These are phyloP conservation scores for Monoplex corrugatus DNA, from an alignment of 2,888 invertebrate species.

Conservation along the genomic window DNA sequence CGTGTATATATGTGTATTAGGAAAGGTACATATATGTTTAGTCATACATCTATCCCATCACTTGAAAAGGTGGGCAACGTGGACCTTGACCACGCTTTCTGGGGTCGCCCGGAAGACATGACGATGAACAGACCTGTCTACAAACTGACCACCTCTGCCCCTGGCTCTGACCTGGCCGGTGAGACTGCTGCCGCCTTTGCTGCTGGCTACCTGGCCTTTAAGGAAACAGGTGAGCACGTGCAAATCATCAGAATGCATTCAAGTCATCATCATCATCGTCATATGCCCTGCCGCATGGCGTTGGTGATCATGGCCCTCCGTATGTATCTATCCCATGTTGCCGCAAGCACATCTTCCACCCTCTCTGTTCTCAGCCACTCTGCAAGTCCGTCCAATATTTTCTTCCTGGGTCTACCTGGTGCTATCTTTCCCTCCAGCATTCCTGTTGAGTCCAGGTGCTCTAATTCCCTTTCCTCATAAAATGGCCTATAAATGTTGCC, in stretches of 20 bases:
- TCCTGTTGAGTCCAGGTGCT: too few species aligned
- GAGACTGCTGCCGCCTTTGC: conserved; percentile 85
- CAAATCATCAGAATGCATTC: not conserved
- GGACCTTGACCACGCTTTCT: conserved; percentile 84
- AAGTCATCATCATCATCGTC: not conserved
- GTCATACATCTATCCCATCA: too few species aligned
- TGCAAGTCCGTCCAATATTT: not conserved
- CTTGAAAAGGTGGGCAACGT: conserved; percentile 79
- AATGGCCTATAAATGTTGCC: too few species aligned
- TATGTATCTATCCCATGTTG: not conserved
- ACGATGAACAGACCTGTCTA: conserved; percentile 84
- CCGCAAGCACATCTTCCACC: not conserved
- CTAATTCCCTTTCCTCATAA: too few species aligned
- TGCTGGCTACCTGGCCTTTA: conserved; percentile 70
- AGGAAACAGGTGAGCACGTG: conserved; percentile 59
- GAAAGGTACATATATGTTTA: too few species aligned
- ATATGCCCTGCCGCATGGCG: not conserved
- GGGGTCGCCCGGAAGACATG: conserved; percentile 86
- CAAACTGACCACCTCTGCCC: conserved; percentile 84
- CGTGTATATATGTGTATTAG: too few species aligned
- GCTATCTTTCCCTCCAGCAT: too few species aligned
- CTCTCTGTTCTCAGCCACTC: not conserved
- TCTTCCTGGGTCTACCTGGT: too few species aligned
- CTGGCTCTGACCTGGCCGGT: conserved; percentile 85
- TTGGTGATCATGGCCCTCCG: not conserved